Evolutionary conservation across 2,888 invertebrate genomes (phyloP), one percentile per base, ranked within the genome.

Genomic region (Notocelia uddmanniana): DNA sequence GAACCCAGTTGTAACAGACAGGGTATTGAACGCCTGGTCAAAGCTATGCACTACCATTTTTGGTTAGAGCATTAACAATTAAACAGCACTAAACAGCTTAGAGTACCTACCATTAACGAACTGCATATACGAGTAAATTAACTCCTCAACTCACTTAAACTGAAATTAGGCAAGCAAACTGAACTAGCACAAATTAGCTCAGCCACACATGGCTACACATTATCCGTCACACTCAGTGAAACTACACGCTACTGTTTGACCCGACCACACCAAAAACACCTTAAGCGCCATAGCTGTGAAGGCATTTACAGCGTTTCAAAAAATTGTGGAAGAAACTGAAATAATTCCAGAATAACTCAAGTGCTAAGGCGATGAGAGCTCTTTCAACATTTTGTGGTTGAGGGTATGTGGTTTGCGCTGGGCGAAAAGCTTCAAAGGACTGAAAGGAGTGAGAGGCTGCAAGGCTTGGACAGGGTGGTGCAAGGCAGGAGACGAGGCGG

Each of bases 351-450:
- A 63, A 63, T 26, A 59, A 31, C 57, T 45, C 18, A 69, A 69
- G 60, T 26, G 11, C 19, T 2, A 13, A 3, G 23, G 15, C 18
- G 31, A 18, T 45, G 18, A 26, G 13, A 26, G 45, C 26, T 18
- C n/a, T 23, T 68, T 23, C 8, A 19, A 2, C 54, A 31, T 69
- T 69, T 52, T 64, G 52, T 23, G 52, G 23, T 31, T 18, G 23
- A 50, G 63, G 10, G 18, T 11, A 13, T 23, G 37, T 34, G 13
- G 31, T 31, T 26, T 31, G 31, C 8, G 31, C 31, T 31, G 37
- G 41, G 23, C 50, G 54, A 54, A 69, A 69, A 69, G 68, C 68
- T 26, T 60, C 60, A 69, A 69, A 69, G 60, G 68, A 52, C 34
- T 60, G 37, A 68, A 68, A 69, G 60, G 60, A 69, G 23, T 18